phyloP scores from a whole-genome alignment of 2,888 invertebrate species.

The Chydorus sphaericus region DNA sequence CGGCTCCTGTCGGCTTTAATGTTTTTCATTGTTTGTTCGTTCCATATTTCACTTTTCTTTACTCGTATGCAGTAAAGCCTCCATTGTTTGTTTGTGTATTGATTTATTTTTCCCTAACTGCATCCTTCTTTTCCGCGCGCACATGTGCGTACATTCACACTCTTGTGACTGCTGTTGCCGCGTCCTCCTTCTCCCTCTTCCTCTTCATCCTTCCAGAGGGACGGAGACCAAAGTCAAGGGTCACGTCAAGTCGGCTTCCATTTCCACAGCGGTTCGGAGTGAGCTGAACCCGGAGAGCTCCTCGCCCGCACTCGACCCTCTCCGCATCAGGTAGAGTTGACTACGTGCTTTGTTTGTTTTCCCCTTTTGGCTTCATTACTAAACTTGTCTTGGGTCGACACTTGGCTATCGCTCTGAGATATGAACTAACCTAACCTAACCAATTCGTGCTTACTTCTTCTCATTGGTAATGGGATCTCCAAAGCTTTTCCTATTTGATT shows the following conservation, averaged over 20 bases:
- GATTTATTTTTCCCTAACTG: not conserved
- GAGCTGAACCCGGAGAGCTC: constrained; percentile 5
- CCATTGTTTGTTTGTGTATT: too few species aligned
- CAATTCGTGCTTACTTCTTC: too few species aligned
- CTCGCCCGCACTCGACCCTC: constrained; percentile 10
- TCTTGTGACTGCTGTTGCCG: constrained; percentile 16
- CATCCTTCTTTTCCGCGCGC: not conserved
- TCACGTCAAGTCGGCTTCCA: constrained; percentile 91
- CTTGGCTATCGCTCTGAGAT: too few species aligned
- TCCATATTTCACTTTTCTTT: too few species aligned
- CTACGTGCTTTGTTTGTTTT: too few species aligned
- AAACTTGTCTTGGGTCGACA: too few species aligned
- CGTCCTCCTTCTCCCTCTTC: constrained; percentile 16
- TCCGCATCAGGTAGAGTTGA: constrained; percentile 4
- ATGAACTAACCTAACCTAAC: too few species aligned
- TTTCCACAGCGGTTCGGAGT: constrained; percentile 42
- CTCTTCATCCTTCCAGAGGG: constrained; percentile 19
- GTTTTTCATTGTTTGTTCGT: too few species aligned
- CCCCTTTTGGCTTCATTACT: constrained; percentile 1
- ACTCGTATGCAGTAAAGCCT: not conserved
- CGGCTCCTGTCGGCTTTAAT: not conserved
- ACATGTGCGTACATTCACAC: constrained; percentile 13
- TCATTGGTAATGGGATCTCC: too few species aligned
- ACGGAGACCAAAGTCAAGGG: constrained; percentile 44
- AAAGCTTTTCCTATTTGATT: too few species aligned